Percentiles rank a stretch among this genome's conserved stretches.
Evolutionary conservation across 2,113 vertebrate genomes (phyloP).

Genomic region (Solea senegalensis): DNA sequence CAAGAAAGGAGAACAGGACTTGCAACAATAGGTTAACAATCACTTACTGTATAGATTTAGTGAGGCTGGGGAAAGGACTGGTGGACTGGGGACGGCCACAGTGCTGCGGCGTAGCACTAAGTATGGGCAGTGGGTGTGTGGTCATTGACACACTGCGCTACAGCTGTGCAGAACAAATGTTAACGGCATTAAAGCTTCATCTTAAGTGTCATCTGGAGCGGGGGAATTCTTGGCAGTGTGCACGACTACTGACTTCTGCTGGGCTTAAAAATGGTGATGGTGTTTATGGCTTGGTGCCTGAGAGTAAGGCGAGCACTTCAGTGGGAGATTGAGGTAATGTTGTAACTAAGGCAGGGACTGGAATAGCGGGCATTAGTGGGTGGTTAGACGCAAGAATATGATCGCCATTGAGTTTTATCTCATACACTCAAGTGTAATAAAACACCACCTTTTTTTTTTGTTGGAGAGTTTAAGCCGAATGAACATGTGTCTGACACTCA

Average conservation of each 20-base stretch:
- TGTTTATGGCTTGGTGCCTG: slow-evolving; percentile 10
- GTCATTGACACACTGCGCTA: not conserved
- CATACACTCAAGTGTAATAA: slow-evolving; percentile 5
- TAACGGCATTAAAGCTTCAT: slow-evolving; percentile 18
- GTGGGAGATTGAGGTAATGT: slow-evolving; percentile 7
- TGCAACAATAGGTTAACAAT: slow-evolving; percentile 79
- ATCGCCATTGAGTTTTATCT: not conserved
- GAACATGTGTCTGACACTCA: slow-evolving; percentile 27
- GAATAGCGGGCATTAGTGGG: slow-evolving; percentile 23
- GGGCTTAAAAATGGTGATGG: slow-evolving; percentile 7
- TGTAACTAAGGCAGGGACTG: not conserved
- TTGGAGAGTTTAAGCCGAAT: slow-evolving; percentile 11
- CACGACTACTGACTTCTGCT: not conserved
- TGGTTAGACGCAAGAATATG: slow-evolving; percentile 8
- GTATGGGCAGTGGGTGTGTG: slow-evolving; percentile 8
- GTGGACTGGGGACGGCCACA: slow-evolving; percentile 25
- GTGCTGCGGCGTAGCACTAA: not conserved
- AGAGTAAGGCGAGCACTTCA: slow-evolving; percentile 10
- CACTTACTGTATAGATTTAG: slow-evolving; percentile 68
- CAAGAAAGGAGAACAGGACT: slow-evolving; percentile 68
- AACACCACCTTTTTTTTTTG: slow-evolving; percentile 6
- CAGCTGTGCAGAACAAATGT: not conserved
- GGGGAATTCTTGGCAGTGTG: not conserved
- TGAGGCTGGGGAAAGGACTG: slow-evolving; percentile 13
- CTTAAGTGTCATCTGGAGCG: not conserved